Evolutionary conservation across 2,113 vertebrate genomes (phyloP), one percentile per base, ranked within the genome.

Genomic region (Dissostichus mawsoni): DNA sequence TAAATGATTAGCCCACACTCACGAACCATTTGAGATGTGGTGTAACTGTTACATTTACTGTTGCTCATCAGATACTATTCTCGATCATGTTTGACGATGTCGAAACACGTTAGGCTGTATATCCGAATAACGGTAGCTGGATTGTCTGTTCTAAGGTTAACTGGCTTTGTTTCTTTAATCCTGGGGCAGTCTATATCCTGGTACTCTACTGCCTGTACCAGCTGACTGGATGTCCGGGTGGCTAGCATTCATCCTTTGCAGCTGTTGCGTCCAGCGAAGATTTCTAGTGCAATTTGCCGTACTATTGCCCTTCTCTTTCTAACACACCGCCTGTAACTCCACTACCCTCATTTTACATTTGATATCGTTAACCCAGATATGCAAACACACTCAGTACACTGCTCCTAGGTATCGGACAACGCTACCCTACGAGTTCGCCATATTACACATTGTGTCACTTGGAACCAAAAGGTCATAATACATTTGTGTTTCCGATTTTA

Each of bases 181-280:
- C n/a, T 61, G 47, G 41, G 9, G 2, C 17, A 1, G 80, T 44
- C 56, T 83, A 57, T 72, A 63, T 47, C 55, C 11, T 65, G 72
- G 17, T 44, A 8, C 3, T 12, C 1, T 17, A 16, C 33, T 72
- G 66, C 23, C 59, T 56, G 20, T 50, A 8, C 74, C 55, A 89
- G 76, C 59, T 76, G 74, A 74, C 61, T 45, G 18, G 58, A 33
- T 74, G 51, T 14, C 36, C 13, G 14, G 20, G 3, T 51, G 36
- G 59, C 3, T 65, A 70, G 71, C 59, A n/a, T 82, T 56, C 16
- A 53, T 65, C 65, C 17, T 9, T 25, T 77, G 68, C 69, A 81
- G 71, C 82, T 77, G 58, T 69, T 75, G 45, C n/a, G 41, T 13
- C 17, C 25, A 55, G 11, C 36, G 33, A 74, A 76, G 5, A 61